These are phyloP conservation scores for Plotosus lineatus DNA, from an alignment of 2,113 vertebrate species.

Conservation along the genomic window DNA sequence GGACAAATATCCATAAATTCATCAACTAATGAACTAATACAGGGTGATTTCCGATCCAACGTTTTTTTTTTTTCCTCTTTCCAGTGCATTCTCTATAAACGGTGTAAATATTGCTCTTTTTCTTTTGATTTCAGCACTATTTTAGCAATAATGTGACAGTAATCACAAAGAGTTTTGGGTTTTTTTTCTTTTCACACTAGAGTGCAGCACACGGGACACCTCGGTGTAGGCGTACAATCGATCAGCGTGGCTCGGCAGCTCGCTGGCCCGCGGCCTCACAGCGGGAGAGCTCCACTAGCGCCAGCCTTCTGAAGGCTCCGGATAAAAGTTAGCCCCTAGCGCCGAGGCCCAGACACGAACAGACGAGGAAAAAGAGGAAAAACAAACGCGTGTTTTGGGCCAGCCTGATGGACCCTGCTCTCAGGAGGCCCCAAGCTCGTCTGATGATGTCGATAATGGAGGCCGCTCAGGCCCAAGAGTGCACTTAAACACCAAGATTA, in stretches of 20 bases:
- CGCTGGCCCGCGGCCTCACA: conserved; percentile 53
- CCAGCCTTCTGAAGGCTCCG: conserved; percentile 62
- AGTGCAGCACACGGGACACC: conserved; percentile 41
- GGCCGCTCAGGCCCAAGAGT: conserved; percentile 46
- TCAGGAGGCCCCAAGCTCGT: conserved; percentile 62
- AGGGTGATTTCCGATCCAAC: conserved; percentile 46
- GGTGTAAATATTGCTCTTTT: conserved; percentile 71
- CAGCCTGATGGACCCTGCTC: conserved; percentile 60
- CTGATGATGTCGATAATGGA: conserved; percentile 68
- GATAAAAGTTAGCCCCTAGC: conserved; percentile 68
- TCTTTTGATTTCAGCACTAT: conserved; percentile 52
- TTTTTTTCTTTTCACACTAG: conserved; percentile 33
- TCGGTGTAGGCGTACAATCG: conserved; percentile 37
- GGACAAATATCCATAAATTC: conserved; percentile 21
- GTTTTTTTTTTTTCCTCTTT: conserved; percentile 60
- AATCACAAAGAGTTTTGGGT: conserved; percentile 73
- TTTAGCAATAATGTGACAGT: conserved; percentile 67
- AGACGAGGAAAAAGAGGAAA: conserved; percentile 47
- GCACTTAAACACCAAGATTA: conserved; percentile 60
- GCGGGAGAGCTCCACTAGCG: conserved; percentile 65
- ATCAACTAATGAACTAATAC: neutral
- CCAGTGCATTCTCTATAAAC: conserved; percentile 59
- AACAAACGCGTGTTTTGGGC: conserved; percentile 64
- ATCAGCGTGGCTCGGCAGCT: conserved; percentile 43
- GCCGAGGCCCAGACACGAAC: conserved; percentile 54